phyloP scores from a whole-genome alignment of 2,888 invertebrate species.

The Hermaeophaga mercurialis region DNA sequence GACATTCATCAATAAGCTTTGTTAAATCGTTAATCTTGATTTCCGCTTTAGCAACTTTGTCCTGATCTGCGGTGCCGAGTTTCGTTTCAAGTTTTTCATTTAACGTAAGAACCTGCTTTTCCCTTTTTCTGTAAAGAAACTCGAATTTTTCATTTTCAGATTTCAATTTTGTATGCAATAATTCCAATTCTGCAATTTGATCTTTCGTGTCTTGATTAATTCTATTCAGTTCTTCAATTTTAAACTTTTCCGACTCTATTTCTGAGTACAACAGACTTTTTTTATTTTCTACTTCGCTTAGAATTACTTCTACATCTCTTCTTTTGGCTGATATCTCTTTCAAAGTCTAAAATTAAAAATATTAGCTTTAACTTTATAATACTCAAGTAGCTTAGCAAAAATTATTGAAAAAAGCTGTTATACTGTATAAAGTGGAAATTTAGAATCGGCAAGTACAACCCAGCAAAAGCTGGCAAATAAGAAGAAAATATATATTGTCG shows the following conservation, averaged over 20 bases:
- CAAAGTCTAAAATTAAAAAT: conserved; percentile 10
- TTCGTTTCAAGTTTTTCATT: conserved; percentile 62
- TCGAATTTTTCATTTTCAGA: conserved; percentile 59
- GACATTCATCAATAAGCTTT: conserved; percentile 65
- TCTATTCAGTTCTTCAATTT: conserved; percentile 46
- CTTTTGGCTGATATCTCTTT: conserved; percentile 54
- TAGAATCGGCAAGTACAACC: no score
- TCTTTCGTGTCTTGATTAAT: conserved; percentile 54
- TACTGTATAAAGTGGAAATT: no score
- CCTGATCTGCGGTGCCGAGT: conserved; percentile 57
- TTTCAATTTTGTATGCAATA: conserved; percentile 56
- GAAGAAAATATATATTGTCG: no score
- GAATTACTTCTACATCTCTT: conserved; percentile 50
- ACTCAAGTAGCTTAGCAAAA: no score
- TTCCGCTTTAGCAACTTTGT: conserved; percentile 63
- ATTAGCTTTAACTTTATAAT: no score
- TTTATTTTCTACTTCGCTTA: conserved; percentile 61
- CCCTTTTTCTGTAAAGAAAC: conserved; percentile 58
- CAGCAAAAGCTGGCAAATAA: no score
- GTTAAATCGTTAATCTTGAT: conserved; percentile 69
- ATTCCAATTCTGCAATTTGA: conserved; percentile 55
- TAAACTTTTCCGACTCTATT: conserved; percentile 60
- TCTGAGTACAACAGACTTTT: conserved; percentile 64
- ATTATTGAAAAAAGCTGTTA: no score
- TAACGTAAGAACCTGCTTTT: conserved; percentile 59